A percentile compares a stretch with the other conserved stretches of the same genome.
Evolutionary conservation across 2,888 invertebrate genomes (phyloP).

Genomic region (Netelia inedita): DNA sequence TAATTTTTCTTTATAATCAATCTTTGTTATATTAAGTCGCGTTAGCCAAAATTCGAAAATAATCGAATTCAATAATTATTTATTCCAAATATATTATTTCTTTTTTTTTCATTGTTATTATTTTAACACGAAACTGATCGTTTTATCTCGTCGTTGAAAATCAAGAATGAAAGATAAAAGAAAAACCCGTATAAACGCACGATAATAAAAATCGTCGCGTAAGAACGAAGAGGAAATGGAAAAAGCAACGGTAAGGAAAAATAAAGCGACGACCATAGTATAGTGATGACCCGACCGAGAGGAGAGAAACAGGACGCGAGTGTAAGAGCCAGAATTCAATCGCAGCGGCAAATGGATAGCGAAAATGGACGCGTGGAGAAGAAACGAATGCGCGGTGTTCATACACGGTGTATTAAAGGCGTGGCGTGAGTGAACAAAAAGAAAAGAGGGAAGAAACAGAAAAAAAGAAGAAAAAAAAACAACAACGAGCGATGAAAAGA

Average conservation of each 20-base stretch:
- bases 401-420: not conserved
- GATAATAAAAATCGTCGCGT: not conserved
- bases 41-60: no score
- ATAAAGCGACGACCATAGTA: not conserved
- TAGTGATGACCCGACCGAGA: not conserved
- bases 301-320: slow-evolving; percentile 8
- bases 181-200: not conserved
- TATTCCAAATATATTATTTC: no score
- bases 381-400: not conserved
- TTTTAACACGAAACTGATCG: no score
- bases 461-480: not conserved
- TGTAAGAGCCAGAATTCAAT: slow-evolving; percentile 22
- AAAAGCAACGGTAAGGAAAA: slow-evolving; percentile 20
- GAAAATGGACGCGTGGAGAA: slow-evolving; percentile 3
- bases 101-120: no score
- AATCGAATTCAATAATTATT: no score
- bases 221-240: slow-evolving; percentile 9
- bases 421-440: not conserved
- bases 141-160: no score
- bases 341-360: slow-evolving; percentile 19
- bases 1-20: not conserved
- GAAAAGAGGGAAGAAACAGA: not conserved
- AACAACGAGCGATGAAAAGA: not conserved
- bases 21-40: no score
- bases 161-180: not conserved